Evolutionary conservation across 2,797 vertebrate species (phyloP), one percentile per base, ranked within the genome.

Genomic region (Tarsius wallacei): DNA sequence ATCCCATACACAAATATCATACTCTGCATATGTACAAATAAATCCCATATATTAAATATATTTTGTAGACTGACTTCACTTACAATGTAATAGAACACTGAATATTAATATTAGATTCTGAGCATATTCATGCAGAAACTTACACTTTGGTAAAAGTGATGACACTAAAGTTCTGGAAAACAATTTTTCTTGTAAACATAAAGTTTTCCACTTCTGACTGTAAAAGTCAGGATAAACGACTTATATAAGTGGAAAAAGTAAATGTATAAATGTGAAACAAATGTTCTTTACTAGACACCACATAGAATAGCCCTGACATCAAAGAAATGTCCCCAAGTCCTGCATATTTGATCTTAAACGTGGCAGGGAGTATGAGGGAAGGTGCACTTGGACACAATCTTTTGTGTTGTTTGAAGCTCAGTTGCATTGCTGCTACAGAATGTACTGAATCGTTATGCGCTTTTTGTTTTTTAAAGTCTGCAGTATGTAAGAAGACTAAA

Each of bases 101-200:
- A 64, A 71, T 89, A 94, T 91, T 87, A 64, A 71, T 89, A 94
- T 91, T 87, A 83, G 36, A 24, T 7, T 93, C 87, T 96, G 91
- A 97, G 76, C 76, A 97, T 73, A 77, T 66, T 91, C 98, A 98
- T 98, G 98, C 98, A 97, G 96, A 42, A 42, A 87, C 73, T 53
- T 70, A 74, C 57, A 80, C n/a, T 96, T 93, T 61, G 10, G 31
- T 94, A 93, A 96, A 94, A 49, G 92, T 51, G 71, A 95, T 88
- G 77, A 96, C 15, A 68, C 7, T 59, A 22, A 5, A 81, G 55
- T 42, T 93, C 96, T 93, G 78, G 76, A 86, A 96, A 98, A 97
- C 16, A 42, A 15, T 85, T 74, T 77, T 94, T 87, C 77, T 94
- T 96, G 76, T 76, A 97, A 97, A 98, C 96, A 90, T 31, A 87